phyloP scores from a whole-genome alignment of 2,888 invertebrate species.

The Chelonus formosanus region DNA sequence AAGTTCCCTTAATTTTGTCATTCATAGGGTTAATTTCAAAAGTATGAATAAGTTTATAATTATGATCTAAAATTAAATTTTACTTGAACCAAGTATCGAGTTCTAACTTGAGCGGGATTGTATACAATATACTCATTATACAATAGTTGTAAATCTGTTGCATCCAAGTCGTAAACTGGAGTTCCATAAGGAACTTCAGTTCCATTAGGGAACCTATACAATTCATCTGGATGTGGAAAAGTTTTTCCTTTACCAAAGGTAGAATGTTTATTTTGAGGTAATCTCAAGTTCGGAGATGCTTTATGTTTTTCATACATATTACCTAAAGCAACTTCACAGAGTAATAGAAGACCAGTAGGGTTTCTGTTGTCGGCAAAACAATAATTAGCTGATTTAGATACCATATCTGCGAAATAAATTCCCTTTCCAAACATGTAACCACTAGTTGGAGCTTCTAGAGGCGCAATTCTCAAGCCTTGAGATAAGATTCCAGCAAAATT shows the following conservation, averaged over 20 bases:
- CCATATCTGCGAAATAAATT: constrained; percentile 92
- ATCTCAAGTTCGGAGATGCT: constrained; percentile 79
- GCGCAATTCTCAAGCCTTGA: constrained; percentile 93
- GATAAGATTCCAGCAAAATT: constrained; percentile 96
- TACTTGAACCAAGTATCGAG: constrained; percentile 86
- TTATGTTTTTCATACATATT: constrained; percentile 81
- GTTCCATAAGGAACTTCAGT: constrained; percentile 82
- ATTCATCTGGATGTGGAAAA: constrained; percentile 78
- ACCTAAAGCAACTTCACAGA: constrained; percentile 96
- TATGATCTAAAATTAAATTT: constrained; percentile 83
- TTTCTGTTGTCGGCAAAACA: constrained; percentile 78
- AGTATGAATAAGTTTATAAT: too few species aligned
- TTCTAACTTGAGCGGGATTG: constrained; percentile 91
- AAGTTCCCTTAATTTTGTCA: too few species aligned
- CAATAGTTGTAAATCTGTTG: constrained; percentile 70
- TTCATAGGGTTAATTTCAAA: too few species aligned
- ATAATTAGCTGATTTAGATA: constrained; percentile 97
- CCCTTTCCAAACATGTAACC: constrained; percentile 99
- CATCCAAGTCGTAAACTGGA: constrained; percentile 59
- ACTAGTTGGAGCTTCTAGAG: constrained; percentile 95
- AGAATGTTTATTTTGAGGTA: constrained; percentile 86
- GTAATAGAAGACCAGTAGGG: constrained; percentile 83
- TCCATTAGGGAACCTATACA: constrained; percentile 71
- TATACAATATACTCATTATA: constrained; percentile 98
- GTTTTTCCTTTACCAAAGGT: constrained; percentile 88